Evolutionary conservation across 2,888 invertebrate species (phyloP), one percentile per base, ranked within the genome.

Genomic region (Scelioninae gen. 1): DNA sequence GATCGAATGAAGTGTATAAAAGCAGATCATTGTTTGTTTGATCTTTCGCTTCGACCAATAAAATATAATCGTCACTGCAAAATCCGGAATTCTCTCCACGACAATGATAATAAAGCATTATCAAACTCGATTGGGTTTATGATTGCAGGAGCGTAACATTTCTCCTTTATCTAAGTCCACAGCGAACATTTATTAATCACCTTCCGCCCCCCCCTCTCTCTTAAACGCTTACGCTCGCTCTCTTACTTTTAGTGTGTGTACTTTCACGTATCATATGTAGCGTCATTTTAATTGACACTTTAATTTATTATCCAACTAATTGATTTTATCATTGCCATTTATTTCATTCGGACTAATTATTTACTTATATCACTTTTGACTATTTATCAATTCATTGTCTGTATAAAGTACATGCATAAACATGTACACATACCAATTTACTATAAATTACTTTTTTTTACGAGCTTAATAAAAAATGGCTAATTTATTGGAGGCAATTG

Each of bases 281-380:
- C 45, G 74, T 74, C 63, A 63, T 74, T 74, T 74, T 74, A 74
- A 74, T 74, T 74, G 74, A 56, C 74, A 74, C 47, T 43, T 74
- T 74, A 53, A 63, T 74, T 74, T 74, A 74, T 63, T 74, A 65
- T 29, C 45, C 55, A 55, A 15, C 63, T 74, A 74, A 74, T 74
- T 74, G 74, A 74, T 74, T 74, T 74, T 74, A 74, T 74, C 74
- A 34, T 32, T 40, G 55, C 63, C 47, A 63, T 72, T 72, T 53
- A 55, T 74, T 74, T 65, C 63, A n/a, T 16, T 47, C 53, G 45
- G 5, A 55, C 53, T 55, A 74, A 74, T 63, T 65, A 74, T 65
- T 74, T 74, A 65, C 65, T 74, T 63, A 45, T 65, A 65, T 56
- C 63, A 31, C n/a, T 53, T 32, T 74, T 53, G 11, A 51, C 34